Base-by-base conservation (phyloP, 1,140 invertebrate species). In the Drosophila kohkoa region DNA sequence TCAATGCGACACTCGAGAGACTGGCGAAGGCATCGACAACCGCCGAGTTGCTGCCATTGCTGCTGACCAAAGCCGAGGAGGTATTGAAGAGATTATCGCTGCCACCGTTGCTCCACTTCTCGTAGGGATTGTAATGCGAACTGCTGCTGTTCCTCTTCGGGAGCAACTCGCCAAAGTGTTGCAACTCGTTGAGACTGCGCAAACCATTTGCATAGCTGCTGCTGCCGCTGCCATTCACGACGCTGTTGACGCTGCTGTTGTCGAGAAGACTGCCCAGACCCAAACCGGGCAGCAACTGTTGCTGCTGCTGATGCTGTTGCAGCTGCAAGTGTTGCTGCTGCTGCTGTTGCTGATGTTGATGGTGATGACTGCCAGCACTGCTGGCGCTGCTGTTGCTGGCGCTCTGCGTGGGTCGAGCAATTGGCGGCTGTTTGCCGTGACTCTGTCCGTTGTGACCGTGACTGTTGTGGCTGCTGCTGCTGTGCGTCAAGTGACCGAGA, bases 71-170 rank as follows among this genome's bases (percentile, higher is more conserved):
- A 15, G 16, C 20, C 45, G 55, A 3, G 11, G 11, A 8, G 1
- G 58, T 75, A 16, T 32, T 77, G 92, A 96, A 96, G 58, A 96
- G 94, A 62, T 95, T 94, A 74, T 97, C 96, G 74, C 95, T 95
- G 15, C 96, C 96, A 10, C 96, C 97, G 93, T 97, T 98, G 58
- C 97, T 98, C 98, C 98, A 99, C 93, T 99, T 99, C 83, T 99
- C 98, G 90, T 99, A 99, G 0, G 97, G 96, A 88, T 96, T 96
- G 32, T 85, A 90, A 70, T 90, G 81, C 0, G 85, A 54, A 48
- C 82, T 60, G n/a, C 57, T 58, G 25, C 25, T 49, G 25, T 45
- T 45, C 0, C 85, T 77, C 59, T 89, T 89, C 0, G 86, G 85
- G 54, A 89, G 13, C 15, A 89, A 65, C 13, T 90, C 86, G 8